Conservation (phyloP, 2,797 vertebrate genomes). For the Pteronotus mesoamericanus region DNA sequence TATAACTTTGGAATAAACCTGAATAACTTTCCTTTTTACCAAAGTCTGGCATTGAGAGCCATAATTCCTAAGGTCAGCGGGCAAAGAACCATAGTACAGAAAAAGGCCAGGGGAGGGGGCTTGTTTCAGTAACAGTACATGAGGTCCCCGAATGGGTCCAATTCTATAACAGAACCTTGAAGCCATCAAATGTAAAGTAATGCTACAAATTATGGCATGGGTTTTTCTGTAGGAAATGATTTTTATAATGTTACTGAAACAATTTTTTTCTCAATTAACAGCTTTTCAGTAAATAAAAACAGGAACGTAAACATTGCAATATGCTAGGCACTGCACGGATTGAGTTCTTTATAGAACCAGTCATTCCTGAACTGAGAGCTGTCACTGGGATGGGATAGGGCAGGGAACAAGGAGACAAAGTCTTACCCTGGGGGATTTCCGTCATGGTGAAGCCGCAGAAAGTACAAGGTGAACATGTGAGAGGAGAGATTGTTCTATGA, state of each 20-base stretch:
- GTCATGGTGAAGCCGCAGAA: neutral
- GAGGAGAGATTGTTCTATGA: accelerated
- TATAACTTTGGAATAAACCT: too few species aligned
- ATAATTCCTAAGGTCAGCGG: too few species aligned
- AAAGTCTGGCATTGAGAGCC: too few species aligned
- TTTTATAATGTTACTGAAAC: neutral
- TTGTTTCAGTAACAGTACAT: too few species aligned
- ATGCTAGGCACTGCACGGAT: accelerated
- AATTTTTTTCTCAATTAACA: neutral
- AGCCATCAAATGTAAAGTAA: neutral
- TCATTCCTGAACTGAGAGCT: neutral
- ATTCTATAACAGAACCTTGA: too few species aligned
- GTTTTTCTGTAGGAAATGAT: neutral
- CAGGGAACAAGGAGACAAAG: neutral
- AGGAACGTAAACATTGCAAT: neutral
- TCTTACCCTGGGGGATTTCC: neutral
- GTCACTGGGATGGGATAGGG: neutral
- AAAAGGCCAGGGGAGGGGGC: too few species aligned
- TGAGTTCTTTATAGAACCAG: neutral
- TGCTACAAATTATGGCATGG: neutral
- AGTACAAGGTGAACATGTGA: neutral
- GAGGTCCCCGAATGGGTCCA: too few species aligned
- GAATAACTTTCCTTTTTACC: too few species aligned
- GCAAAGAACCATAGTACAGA: too few species aligned
- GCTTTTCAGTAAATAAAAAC: neutral